Conservation (phyloP, 1,140 invertebrate genomes). For the Bombus polaris region DNA sequence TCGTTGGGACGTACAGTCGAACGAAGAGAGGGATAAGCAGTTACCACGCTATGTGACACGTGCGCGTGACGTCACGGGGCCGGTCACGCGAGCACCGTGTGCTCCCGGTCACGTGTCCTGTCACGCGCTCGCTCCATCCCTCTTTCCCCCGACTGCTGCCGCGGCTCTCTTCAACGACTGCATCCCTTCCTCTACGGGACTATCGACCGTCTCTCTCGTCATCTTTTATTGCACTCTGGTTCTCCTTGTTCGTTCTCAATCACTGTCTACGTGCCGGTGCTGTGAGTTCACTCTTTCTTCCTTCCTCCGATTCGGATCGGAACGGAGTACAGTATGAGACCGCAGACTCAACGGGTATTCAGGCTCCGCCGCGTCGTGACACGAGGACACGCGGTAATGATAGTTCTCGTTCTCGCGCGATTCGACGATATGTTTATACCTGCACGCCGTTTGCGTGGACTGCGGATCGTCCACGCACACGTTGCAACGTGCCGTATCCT, state of each 20-base stretch:
- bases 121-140: conserved; percentile 76
- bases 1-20: conserved; percentile 32
- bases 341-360: background rate
- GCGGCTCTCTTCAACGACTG: conserved; percentile 5
- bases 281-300: background rate
- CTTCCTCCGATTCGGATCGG: background rate
- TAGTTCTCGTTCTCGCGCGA: background rate
- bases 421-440: conserved; percentile 15
- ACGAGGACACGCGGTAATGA: conserved; percentile 15
- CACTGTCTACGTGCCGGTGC: conserved; percentile 6
- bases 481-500: background rate
- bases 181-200: conserved; percentile 20
- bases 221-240: background rate
- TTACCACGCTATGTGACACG: conserved; percentile 81
- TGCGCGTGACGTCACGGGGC: conserved; percentile 81
- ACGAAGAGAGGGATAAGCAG: conserved; percentile 55
- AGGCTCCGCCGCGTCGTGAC: background rate
- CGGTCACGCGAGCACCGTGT: conserved; percentile 82
- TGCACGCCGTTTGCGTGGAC: background rate
- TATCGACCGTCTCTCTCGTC: conserved; percentile 27
- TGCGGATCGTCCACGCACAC: background rate
- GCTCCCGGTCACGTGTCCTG: conserved; percentile 81
- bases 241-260: conserved; percentile 11
- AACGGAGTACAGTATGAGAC: background rate
- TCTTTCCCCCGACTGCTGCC: background rate